A percentile compares a stretch with the other conserved stretches of the same genome.
These are phyloP conservation scores for Omphaloscelis lunosa DNA, from an alignment of 2,888 invertebrate genomes.

Conservation along the genomic window DNA sequence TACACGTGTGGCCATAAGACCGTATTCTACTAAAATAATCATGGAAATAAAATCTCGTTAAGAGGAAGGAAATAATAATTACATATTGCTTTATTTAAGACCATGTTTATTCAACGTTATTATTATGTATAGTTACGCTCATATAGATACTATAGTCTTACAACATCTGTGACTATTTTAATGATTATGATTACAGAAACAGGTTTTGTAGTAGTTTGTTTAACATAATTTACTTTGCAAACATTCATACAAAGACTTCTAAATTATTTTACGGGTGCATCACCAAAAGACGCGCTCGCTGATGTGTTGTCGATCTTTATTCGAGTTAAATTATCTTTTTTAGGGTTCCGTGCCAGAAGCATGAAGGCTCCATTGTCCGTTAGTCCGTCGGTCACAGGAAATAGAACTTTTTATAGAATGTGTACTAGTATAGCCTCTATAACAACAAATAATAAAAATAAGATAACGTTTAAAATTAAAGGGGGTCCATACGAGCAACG, in stretches of 20 bases:
- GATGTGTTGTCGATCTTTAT: not conserved
- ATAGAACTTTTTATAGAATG: not conserved
- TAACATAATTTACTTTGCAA: constrained; percentile 4
- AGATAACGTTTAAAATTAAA: not conserved
- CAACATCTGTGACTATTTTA: not conserved
- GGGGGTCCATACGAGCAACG: not conserved
- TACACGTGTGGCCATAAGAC: not conserved
- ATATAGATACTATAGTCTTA: constrained; percentile 3
- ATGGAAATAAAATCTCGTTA: constrained; percentile 27
- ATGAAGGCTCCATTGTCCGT: not conserved
- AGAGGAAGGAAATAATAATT: constrained; percentile 39
- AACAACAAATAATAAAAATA: not conserved
- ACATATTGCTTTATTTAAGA: constrained; percentile 14
- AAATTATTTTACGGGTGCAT: not conserved
- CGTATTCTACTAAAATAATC: constrained; percentile 17
- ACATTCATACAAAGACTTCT: not conserved
- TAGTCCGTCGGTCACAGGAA: not conserved
- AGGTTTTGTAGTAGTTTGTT: constrained; percentile 6
- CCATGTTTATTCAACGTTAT: constrained; percentile 22
- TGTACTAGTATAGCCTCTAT: not conserved
- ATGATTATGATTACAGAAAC: constrained; percentile 16
- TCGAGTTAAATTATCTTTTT: not conserved
- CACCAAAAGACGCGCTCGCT: not conserved
- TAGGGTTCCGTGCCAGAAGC: not conserved
- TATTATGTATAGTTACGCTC: constrained; percentile 8